These are phyloP conservation scores for Ophiothrix spiculata DNA, from an alignment of 35 echinoderm and acorn worm genomes.

Conservation along the genomic window DNA sequence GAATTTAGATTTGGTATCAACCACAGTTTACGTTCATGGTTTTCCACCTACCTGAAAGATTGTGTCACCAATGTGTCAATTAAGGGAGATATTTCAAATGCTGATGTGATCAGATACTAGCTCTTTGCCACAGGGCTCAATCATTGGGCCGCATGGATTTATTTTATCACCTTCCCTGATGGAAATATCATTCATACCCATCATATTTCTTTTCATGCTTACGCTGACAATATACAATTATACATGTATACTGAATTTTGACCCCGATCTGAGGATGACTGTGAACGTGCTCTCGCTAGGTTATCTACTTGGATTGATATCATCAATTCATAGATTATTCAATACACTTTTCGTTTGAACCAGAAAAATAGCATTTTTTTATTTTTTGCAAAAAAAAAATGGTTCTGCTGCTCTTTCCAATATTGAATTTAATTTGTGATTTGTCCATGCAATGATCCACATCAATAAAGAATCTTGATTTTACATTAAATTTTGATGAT, in stretches of 20 bases:
- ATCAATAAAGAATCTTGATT: no score
- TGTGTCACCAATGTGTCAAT: slow-evolving; percentile 8
- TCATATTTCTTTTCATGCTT: background rate
- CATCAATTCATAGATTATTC: slow-evolving; percentile 1
- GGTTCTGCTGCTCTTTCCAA: no score
- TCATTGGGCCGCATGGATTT: slow-evolving; percentile 8
- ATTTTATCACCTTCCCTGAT: slow-evolving; percentile 4
- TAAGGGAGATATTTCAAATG: slow-evolving; percentile 6
- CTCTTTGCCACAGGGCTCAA: no score
- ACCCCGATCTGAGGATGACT: background rate
- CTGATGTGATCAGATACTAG: background rate
- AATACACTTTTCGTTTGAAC: no score
- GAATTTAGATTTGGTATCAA: background rate
- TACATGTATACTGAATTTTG: background rate
- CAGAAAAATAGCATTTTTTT: no score
- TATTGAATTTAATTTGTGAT: no score
- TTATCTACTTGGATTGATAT: background rate
- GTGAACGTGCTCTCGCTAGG: no score
- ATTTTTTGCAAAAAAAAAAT: no score
- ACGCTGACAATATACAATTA: slow-evolving; percentile 2
- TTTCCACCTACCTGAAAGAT: no score
- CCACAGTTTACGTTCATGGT: background rate
- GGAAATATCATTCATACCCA: slow-evolving; percentile 3
- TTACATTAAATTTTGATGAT: no score
- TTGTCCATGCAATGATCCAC: no score